Base-by-base conservation (phyloP, 2,888 invertebrate species). In the Agriopis marginaria region DNA sequence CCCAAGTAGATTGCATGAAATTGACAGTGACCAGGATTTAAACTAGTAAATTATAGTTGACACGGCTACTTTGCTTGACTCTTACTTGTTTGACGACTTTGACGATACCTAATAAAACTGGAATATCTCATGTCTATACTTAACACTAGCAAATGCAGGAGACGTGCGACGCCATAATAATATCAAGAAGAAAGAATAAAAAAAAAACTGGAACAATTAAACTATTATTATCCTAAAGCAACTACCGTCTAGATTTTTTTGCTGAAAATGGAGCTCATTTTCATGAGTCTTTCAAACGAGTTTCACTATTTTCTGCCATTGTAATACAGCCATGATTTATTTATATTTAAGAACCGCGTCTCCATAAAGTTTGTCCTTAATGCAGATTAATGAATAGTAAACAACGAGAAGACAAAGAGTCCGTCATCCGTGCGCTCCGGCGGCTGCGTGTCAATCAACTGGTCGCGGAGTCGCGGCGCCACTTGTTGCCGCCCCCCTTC, bases 401-500 rank as follows among this genome's bases (percentile, higher is more conserved):
- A 59, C 59, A 59, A 56, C 32, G 61, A 39, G 51, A n/a, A 51
- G 53, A 59, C 53, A 59, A 56, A 42, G 61, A 39, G 44, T 14
- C 39, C 54, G 53, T 66, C 56, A 40, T 17, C 44, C 49, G 49
- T 47, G 12, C 44, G 51, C 60, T 39, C 54, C 39, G 39, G n/a
- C 54, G 53, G 42, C 65, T 23, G 47, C 14, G 73, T 70, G 74
- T 77, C 74, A 75, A 77, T 75, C 76, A 75, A 61, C 64, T 60
- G 66, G 72, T 62, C 59, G 68, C 59, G 68, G 75, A 72, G 75
- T 45, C 75, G 68, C 76, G 89, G 85, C 90, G 88, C 89, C 92
- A 91, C 92, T 91, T 91, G 91, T 92, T 92, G 91, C 89, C 77
- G 66, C 78, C 58, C 66, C 74, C 74, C 63, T 50, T 45, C 58